phyloP scores from a whole-genome alignment of 92 coral and sea anemone species.

The Metridium senile region DNA sequence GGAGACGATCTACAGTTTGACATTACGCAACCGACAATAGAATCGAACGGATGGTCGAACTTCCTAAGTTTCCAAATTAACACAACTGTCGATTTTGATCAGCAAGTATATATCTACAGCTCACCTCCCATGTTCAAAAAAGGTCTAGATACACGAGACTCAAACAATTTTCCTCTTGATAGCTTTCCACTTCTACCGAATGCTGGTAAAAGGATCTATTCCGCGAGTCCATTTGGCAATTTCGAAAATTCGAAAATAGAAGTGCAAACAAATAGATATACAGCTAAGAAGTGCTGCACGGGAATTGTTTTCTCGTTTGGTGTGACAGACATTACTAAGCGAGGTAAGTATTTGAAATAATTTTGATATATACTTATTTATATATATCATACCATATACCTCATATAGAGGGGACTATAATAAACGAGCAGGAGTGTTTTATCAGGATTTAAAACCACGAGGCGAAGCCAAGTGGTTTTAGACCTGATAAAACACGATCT shows the following conservation, averaged over 20 bases:
- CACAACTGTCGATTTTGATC: not conserved
- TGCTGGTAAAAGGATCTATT: not conserved
- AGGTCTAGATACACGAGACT: not conserved
- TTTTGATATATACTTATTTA: too few species aligned
- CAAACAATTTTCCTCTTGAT: slow-evolving; percentile 2
- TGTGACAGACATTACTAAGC: not conserved
- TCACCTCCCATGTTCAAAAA: not conserved
- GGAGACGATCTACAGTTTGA: not conserved
- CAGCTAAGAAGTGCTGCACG: slow-evolving; percentile 17
- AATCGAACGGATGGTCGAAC: slow-evolving; percentile 18
- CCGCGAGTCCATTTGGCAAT: not conserved
- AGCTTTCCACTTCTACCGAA: not conserved
- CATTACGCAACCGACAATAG: not conserved
- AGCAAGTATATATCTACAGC: not conserved
- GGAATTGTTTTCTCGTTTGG: not conserved
- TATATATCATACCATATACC: too few species aligned
- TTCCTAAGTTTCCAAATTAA: not conserved
- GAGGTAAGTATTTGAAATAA: too few species aligned
- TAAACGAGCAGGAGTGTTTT: too few species aligned
- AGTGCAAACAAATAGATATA: not conserved
- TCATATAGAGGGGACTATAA: too few species aligned
- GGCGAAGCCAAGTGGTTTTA: too few species aligned
- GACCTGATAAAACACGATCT: too few species aligned
- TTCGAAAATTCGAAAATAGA: not conserved
- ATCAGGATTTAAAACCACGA: too few species aligned